A percentile compares a stretch with the other conserved stretches of the same genome.
These are phyloP conservation scores for Thaumatotibia leucotreta DNA, from an alignment of 1,140 invertebrate species.

Conservation along the genomic window DNA sequence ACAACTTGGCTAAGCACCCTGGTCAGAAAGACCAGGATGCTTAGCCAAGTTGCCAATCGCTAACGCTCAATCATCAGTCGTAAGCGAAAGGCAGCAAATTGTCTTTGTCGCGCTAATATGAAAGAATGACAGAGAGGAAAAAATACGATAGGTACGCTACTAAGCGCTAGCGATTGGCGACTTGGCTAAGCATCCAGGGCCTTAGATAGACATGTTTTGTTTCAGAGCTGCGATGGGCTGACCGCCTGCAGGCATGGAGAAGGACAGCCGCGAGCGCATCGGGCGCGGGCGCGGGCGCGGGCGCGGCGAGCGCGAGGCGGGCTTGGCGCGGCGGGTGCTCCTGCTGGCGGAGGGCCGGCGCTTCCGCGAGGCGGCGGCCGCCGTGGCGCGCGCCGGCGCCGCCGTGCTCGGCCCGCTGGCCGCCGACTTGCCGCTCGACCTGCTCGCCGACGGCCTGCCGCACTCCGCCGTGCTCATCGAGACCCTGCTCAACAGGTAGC, in stretches of 20 bases:
- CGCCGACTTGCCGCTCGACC: conserved; percentile 88
- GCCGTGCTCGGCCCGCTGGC: conserved; percentile 85
- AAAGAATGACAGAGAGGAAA: no score
- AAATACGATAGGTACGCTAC: no score
- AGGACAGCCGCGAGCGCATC: conserved; percentile 78
- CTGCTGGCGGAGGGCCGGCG: conserved; percentile 87
- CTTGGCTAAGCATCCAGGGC: no score
- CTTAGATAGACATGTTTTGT: no score
- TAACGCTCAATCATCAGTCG: no score
- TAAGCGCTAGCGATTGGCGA: no score
- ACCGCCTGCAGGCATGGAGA: conserved; percentile 66
- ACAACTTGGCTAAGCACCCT: no score
- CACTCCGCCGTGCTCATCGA: conserved; percentile 91
- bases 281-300: conserved; percentile 74
- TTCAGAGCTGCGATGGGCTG: conserved; percentile 64
- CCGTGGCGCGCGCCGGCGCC: conserved; percentile 84
- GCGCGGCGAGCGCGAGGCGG: conserved; percentile 83
- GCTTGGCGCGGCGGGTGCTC: conserved; percentile 83
- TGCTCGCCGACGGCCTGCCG: conserved; percentile 91
- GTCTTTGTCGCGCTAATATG: no score
- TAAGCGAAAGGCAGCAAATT: no score
- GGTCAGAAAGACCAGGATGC: no score
- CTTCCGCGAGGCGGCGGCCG: conserved; percentile 87
- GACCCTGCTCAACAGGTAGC: conserved; percentile 88
- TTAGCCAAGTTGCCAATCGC: no score